Percentiles rank a stretch among this genome's conserved stretches.
phyloP scores from a whole-genome alignment of 53 echinoderm and acorn worm species.

The Henricia sp. region DNA sequence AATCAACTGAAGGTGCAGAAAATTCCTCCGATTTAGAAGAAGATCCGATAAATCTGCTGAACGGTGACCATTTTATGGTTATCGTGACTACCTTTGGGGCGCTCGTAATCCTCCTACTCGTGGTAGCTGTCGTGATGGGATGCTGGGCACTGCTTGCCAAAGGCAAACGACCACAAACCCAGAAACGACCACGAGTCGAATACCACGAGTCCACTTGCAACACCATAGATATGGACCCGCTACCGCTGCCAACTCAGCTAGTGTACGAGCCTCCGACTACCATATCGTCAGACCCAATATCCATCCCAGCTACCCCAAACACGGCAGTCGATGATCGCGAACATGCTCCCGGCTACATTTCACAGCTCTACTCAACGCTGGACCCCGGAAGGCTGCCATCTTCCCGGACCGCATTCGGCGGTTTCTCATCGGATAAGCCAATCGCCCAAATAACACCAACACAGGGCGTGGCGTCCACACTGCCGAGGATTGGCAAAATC shows the following conservation, averaged over 20 bases:
- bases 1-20: not conserved
- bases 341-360: conserved; percentile 85
- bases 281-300: conserved; percentile 28
- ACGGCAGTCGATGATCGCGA: conserved; percentile 46
- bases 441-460: conserved; percentile 80
- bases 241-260: conserved; percentile 59
- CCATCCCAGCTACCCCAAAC: conserved; percentile 23
- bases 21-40: not conserved
- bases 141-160: conserved; percentile 83
- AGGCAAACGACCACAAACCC: conserved; percentile 77
- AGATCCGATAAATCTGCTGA: conserved; percentile 9
- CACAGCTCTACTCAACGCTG: conserved; percentile 86
- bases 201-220: conserved; percentile 47
- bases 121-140: conserved; percentile 73
- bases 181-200: conserved; percentile 54
- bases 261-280: conserved; percentile 54
- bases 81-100: conserved; percentile 78
- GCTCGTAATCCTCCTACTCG: conserved; percentile 70
- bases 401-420: conserved; percentile 50
- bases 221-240: conserved; percentile 58
- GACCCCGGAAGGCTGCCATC: conserved; percentile 71
- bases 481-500: conserved; percentile 27
- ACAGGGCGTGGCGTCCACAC: conserved; percentile 37
- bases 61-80: conserved; percentile 73
- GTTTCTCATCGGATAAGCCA: conserved; percentile 70